Conservation (phyloP, 1,140 invertebrate species). For the Camponotus vicinus region DNA sequence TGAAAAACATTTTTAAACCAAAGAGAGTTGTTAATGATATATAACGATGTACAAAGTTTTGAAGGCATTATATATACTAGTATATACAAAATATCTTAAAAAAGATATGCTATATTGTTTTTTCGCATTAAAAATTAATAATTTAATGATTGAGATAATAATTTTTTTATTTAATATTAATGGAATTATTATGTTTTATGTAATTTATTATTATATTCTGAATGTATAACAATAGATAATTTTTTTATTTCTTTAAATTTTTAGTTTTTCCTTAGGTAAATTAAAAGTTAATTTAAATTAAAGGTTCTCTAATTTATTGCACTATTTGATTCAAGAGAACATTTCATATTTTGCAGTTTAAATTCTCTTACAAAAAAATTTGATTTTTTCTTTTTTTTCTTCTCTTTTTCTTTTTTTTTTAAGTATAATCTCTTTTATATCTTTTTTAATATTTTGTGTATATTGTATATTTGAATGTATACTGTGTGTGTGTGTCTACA, state of each 20-base stretch:
- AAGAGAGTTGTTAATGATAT: conserved; percentile 63
- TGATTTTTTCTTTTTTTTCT: too few species aligned
- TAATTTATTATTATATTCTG: not conserved
- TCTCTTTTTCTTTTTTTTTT: not conserved
- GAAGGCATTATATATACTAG: conserved; percentile 68
- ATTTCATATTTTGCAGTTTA: not conserved
- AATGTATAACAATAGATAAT: not conserved
- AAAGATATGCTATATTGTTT: conserved; percentile 4
- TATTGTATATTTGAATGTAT: not conserved
- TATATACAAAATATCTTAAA: conserved; percentile 51
- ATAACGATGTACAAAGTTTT: conserved; percentile 66
- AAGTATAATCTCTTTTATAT: conserved; percentile 1
- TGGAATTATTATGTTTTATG: not conserved
- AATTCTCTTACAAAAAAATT: not conserved
- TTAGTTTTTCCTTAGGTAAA: not conserved
- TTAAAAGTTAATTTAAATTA: not conserved
- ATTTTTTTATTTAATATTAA: not conserved
- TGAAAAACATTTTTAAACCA: conserved; percentile 64
- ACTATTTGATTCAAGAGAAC: not conserved
- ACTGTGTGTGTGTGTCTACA: not conserved
- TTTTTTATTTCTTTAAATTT: not conserved
- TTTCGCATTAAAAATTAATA: not conserved
- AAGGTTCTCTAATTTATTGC: not conserved
- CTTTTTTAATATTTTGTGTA: conserved; percentile 45
- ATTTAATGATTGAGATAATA: not conserved